These are phyloP conservation scores for Auanema sp. DNA, from an alignment of 2,888 invertebrate genomes.

Conservation along the genomic window DNA sequence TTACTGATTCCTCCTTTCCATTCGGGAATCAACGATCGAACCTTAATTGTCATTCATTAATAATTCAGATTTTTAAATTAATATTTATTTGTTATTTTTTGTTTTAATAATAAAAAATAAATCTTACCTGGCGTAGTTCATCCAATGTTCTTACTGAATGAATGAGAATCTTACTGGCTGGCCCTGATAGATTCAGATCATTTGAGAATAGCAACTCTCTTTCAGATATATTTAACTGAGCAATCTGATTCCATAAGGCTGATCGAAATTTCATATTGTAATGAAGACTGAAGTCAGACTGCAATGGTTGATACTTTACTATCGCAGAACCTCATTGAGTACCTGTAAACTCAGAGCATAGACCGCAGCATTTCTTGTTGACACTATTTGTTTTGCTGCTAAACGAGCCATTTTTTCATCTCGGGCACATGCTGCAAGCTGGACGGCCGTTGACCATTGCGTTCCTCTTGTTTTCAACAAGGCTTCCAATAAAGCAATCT, in stretches of 20 bases:
- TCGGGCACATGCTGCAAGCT: constrained; percentile 55
- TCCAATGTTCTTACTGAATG: constrained; percentile 53
- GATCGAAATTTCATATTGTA: constrained; percentile 43
- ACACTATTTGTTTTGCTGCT: constrained; percentile 50
- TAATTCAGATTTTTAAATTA: constrained; percentile 1
- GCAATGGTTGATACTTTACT: constrained; percentile 7
- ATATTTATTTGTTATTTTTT: background rate
- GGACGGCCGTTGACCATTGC: constrained; percentile 52
- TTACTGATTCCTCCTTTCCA: constrained; percentile 51
- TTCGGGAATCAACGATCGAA: constrained; percentile 41
- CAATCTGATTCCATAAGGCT: constrained; percentile 38
- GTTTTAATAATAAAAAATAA: background rate
- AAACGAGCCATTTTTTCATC: constrained; percentile 48
- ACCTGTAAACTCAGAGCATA: constrained; percentile 56
- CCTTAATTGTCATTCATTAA: constrained; percentile 18
- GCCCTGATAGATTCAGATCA: constrained; percentile 29
- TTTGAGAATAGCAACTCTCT: constrained; percentile 55
- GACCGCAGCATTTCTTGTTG: constrained; percentile 56
- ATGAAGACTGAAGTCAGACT: constrained; percentile 47
- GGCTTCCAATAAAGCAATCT: constrained; percentile 45
- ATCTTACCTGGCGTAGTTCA: constrained; percentile 49
- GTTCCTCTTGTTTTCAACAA: constrained; percentile 30
- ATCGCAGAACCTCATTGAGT: background rate
- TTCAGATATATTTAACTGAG: constrained; percentile 45
- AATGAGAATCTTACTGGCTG: constrained; percentile 38